phyloP scores from a whole-genome alignment of 53 echinoderm and acorn worm species.

The Zoroaster sp. region DNA sequence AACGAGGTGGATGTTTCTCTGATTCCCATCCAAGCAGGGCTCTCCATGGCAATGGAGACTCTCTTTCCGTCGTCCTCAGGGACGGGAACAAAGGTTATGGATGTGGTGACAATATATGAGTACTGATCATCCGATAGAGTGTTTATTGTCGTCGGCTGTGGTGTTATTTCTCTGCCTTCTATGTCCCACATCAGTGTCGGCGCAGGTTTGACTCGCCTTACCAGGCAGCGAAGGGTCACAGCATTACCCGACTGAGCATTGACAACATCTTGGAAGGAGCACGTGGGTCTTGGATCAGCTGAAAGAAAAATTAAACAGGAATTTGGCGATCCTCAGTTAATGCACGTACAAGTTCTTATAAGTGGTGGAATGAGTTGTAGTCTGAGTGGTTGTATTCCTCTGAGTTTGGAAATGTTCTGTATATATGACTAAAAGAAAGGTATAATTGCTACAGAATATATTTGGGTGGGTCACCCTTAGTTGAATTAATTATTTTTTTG shows the following conservation, averaged over 20 bases:
- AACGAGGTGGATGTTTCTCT: background rate
- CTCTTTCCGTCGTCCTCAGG: conserved; percentile 1
- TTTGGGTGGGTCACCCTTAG: background rate
- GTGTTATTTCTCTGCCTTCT: background rate
- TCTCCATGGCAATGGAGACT: conserved; percentile 1
- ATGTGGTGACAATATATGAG: conserved; percentile 18
- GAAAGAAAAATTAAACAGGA: no score
- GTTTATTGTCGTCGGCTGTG: background rate
- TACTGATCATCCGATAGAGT: background rate
- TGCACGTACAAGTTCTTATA: no score
- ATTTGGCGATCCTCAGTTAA: no score
- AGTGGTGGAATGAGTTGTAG: no score
- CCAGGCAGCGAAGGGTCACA: conserved; percentile 10
- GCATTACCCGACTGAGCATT: background rate
- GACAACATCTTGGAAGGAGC: conserved; percentile 4
- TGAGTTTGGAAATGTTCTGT: no score
- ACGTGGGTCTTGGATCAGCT: conserved; percentile 14
- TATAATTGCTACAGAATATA: background rate
- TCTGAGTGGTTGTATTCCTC: no score
- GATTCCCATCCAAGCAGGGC: background rate
- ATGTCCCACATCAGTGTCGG: conserved; percentile 30
- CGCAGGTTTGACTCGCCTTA: conserved; percentile 7
- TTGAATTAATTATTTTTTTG: background rate
- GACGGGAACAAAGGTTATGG: background rate
- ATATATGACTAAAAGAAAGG: no score